Conservation (phyloP, 2,113 vertebrate species). For the Hymenochirus boettgeri region DNA sequence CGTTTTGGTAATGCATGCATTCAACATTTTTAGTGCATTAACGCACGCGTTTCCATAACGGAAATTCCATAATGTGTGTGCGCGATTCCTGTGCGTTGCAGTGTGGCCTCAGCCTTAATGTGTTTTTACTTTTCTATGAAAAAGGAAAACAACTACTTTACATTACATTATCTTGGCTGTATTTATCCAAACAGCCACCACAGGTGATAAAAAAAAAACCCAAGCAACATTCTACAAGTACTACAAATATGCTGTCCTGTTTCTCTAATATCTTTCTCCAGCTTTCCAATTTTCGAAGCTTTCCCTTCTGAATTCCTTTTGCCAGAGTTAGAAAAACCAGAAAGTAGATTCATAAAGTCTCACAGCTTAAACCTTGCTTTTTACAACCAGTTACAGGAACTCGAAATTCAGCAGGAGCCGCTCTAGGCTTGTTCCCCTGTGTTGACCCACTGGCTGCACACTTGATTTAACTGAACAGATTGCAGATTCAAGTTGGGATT, state of each 20-base stretch:
- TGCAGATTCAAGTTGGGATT: constrained; percentile 49
- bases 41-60: too few species aligned
- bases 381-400: constrained; percentile 41
- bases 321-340: constrained; percentile 40
- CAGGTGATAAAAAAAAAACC: constrained; percentile 54
- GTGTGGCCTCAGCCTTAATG: too few species aligned
- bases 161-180: not conserved
- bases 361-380: constrained; percentile 36
- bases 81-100: too few species aligned
- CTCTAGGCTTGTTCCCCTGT: constrained; percentile 39
- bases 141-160: too few species aligned
- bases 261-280: constrained; percentile 24
- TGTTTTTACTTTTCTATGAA: too few species aligned
- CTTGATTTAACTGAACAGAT: constrained; percentile 51
- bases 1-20: too few species aligned
- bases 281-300: constrained; percentile 42
- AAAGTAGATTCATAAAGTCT: constrained; percentile 43
- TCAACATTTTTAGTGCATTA: too few species aligned
- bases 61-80: too few species aligned
- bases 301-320: constrained; percentile 50
- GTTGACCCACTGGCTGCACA: constrained; percentile 42
- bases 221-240: constrained; percentile 32
- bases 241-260: constrained; percentile 29
- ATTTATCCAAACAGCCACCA: constrained; percentile 41
- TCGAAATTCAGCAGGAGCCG: constrained; percentile 41